Evolutionary conservation across 2,113 vertebrate genomes (phyloP), one percentile per base, ranked within the genome.

Genomic region (Perca fluviatilis): DNA sequence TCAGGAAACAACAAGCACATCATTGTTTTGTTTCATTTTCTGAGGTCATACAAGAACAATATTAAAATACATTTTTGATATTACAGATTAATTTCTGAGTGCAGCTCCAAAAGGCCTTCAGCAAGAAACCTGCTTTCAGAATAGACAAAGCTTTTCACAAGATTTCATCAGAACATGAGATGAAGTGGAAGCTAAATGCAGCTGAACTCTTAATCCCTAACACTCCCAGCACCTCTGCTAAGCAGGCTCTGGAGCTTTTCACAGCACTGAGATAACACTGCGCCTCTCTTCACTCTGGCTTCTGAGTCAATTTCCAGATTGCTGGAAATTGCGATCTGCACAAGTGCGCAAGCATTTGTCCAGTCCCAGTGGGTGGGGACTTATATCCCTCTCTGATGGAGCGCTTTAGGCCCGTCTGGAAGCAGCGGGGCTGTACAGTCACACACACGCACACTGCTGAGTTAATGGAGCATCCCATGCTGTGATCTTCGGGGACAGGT

Each of bases 401-500:
- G 82, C 74, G 23, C 75, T 84, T 85, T 66, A 66, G 62, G 83
- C 67, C 75, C 5, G 27, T 84, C 86, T 90, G 65, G 66, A 83
- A 85, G 72, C 92, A 91, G 82, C 80, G 74, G 90, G 89, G 83
- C 68, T 85, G 76, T 78, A 68, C 73, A 78, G 77, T 80, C 54
- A 49, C 79, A 82, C 85, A 69, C 74, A 71, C 2, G 27, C 87
- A 80, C 78, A 86, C 89, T 81, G 86, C 86, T 91, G 89, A 85
- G 91, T 85, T 91, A 91, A 94, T 93, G 83, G 83, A 73, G 80
- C 67, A n/a, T 76, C 74, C 27, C 89, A 86, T 66, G 85, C 89
- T 89, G 89, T 13, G 90, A 76, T 70, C 77, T 64, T 70, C 62
- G 43, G 68, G 64, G 81, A 79, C 76, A 85, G 86, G 82, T 90